These are phyloP conservation scores for Apeira syringaria DNA, from an alignment of 2,888 invertebrate genomes.

Conservation along the genomic window DNA sequence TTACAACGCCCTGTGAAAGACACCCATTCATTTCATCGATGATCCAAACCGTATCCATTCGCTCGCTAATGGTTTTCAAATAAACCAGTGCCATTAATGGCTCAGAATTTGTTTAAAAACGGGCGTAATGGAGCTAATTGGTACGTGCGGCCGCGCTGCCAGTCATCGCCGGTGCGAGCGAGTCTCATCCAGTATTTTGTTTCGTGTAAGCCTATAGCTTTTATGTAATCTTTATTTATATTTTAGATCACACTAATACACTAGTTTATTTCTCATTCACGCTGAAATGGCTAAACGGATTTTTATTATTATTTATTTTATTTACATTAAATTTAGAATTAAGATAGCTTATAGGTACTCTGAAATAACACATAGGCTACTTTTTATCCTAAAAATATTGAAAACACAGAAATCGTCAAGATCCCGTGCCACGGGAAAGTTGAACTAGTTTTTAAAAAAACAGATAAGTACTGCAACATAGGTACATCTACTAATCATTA, in stretches of 20 bases:
- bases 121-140: slow-evolving; percentile 57
- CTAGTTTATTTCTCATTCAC: too few species aligned
- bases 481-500: too few species aligned
- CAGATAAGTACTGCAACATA: too few species aligned
- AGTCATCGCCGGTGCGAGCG: slow-evolving; percentile 8
- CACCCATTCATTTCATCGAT: slow-evolving; percentile 63
- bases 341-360: too few species aligned
- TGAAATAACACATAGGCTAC: too few species aligned
- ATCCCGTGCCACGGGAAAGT: too few species aligned
- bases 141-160: slow-evolving; percentile 30
- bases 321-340: too few species aligned
- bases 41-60: slow-evolving; percentile 59
- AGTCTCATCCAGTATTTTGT: slow-evolving; percentile 7
- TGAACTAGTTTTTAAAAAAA: too few species aligned
- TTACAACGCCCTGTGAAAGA: slow-evolving; percentile 55
- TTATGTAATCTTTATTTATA: background rate
- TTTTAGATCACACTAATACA: background rate
- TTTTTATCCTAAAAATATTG: too few species aligned
- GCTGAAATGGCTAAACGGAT: too few species aligned
- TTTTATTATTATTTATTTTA: too few species aligned
- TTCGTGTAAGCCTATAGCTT: background rate
- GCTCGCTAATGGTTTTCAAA: slow-evolving; percentile 73
- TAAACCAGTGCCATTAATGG: slow-evolving; percentile 65
- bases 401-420: too few species aligned
- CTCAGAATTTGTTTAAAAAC: slow-evolving; percentile 55